Percentiles rank a stretch among this genome's conserved stretches.
Conservation (phyloP, 2,113 vertebrate genomes). For the Aegotheles bennettii region DNA sequence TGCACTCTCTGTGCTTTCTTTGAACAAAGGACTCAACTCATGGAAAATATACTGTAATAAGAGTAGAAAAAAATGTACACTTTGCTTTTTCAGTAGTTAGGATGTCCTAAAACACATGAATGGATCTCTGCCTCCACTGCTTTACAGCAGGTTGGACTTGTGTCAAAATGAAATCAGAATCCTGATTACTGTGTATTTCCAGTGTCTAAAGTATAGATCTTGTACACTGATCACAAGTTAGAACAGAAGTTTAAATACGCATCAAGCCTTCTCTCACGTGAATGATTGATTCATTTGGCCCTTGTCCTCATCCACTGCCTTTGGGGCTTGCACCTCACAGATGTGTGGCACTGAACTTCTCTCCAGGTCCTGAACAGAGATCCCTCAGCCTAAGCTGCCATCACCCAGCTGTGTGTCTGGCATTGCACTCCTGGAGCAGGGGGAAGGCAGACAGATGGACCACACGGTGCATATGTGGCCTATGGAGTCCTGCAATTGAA, state of each 20-base stretch:
- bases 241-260: background rate
- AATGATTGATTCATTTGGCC: background rate
- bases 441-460: background rate
- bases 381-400: background rate
- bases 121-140: background rate
- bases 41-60: slow-evolving; percentile 36
- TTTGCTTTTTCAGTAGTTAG: background rate
- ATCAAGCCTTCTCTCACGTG: background rate
- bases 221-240: background rate
- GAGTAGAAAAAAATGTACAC: background rate
- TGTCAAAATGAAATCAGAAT: background rate
- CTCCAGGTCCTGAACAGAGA: background rate
- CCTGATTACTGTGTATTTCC: background rate
- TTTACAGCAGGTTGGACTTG: background rate
- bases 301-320: background rate
- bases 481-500: background rate
- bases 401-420: background rate
- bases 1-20: slow-evolving; percentile 32
- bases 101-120: background rate
- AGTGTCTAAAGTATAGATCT: background rate
- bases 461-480: background rate
- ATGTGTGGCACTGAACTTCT: background rate
- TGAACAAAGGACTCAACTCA: slow-evolving; percentile 31
- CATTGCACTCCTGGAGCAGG: background rate
- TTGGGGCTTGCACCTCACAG: rapidly evolving